A percentile compares a stretch with the other conserved stretches of the same genome.
Conservation (phyloP, 2,888 invertebrate species). For the Acanthosoma haemorrhoidale region DNA sequence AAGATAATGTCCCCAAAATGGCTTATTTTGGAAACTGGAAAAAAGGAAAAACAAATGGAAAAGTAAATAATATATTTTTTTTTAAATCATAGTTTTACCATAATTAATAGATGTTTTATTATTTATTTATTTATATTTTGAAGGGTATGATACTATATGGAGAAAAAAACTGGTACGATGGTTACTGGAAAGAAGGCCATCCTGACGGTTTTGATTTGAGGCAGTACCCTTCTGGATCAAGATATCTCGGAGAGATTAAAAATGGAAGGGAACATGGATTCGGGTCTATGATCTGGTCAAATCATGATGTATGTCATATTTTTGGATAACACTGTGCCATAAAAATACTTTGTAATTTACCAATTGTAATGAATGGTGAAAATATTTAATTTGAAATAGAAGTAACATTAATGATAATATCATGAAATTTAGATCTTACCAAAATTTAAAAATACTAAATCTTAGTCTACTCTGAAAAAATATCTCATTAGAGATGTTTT, state of each 20-base stretch:
- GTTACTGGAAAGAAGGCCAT: slow-evolving; percentile 31
- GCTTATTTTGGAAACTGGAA: slow-evolving; percentile 34
- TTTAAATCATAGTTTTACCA: no score
- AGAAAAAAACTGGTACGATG: slow-evolving; percentile 34
- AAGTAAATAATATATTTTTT: slow-evolving; percentile 30
- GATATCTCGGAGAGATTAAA: slow-evolving; percentile 32
- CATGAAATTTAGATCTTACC: no score
- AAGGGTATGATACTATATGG: slow-evolving; percentile 33
- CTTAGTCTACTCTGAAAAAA: no score
- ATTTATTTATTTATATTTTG: no score
- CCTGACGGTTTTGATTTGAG: slow-evolving; percentile 31
- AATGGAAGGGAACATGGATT: slow-evolving; percentile 31
- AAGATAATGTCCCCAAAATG: slow-evolving; percentile 15
- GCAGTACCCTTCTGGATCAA: slow-evolving; percentile 13
- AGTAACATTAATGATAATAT: no score
- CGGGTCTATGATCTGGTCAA: slow-evolving; percentile 35
- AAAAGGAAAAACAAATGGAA: slow-evolving; percentile 34
- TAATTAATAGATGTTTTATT: no score
- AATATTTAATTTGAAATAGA: no score
- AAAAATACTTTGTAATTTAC: no score
- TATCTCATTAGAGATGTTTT: no score
- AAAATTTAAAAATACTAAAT: no score
- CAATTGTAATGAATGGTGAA: no score
- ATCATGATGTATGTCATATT: slow-evolving; percentile 33
- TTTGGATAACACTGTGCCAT: no score